Evolutionary conservation across 2,797 vertebrate genomes (phyloP), one percentile per base, ranked within the genome.

Genomic region (Thripadectes ignobilis): DNA sequence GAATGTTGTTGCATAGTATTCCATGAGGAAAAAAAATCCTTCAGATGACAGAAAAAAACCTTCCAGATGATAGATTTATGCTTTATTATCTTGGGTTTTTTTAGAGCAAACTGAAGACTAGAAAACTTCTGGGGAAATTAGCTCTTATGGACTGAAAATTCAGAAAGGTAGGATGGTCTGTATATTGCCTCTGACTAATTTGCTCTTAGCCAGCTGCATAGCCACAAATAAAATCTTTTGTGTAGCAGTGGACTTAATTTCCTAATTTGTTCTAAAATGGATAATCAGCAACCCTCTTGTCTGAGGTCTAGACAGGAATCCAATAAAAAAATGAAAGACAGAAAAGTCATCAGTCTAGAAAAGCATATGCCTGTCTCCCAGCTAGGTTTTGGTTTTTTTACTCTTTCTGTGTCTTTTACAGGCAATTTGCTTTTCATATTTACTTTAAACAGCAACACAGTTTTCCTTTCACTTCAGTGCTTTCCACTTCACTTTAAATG

Each of bases 221-320:
- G 45, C 27, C 52, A 57, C 63, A 92, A 89, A 86, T 81, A 85
- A 85, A 89, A 87, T 61, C 12, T 74, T 79, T 82, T 89, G n/a
- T 68, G 46, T 30, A 77, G 38, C 51, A 48, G 38, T 36, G 24
- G 46, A 61, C 65, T 89, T 91, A 15, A 74, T 83, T 26, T 85
- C 23, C 30, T 88, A 74, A 85, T 96, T 92, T 89, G 36, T 66
- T 78, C 55, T 52, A 80, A 79, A 48, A 19, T 32, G 46, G 38
- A 27, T 82, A 93, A 92, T 83, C 75, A 95, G 26, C 68, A 91
- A 92, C 46, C 9, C 61, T 96, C 68, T 94, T 94, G 41, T 87
- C 46, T 92, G 72, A 88, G 27, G 72, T 80, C 72, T 93, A 95
- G 81, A 93, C 89, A 54, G 57, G 23, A 85, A 71, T 83, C 39